A percentile compares a stretch with the other conserved stretches of the same genome.
Conservation (phyloP, 2,888 invertebrate species). For the Pyrochroa serraticornis region DNA sequence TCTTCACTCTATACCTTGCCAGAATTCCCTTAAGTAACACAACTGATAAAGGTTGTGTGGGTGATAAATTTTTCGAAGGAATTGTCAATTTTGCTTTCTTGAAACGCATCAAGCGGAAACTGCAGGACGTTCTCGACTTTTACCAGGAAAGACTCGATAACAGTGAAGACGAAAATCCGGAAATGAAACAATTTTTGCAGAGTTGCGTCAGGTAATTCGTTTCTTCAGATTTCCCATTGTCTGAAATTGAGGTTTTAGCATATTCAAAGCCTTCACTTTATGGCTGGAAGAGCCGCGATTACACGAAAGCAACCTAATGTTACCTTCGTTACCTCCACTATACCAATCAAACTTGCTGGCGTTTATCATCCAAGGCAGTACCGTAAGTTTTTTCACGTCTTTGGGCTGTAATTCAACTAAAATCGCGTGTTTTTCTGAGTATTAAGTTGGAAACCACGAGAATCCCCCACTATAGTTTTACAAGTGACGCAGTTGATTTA, state of each 20-base stretch:
- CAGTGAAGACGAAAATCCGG: conserved; percentile 48
- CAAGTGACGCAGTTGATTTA: neutral
- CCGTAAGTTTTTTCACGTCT: conserved; percentile 51
- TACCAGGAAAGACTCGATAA: conserved; percentile 61
- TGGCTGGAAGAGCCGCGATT: conserved; percentile 83
- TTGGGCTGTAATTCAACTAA: neutral
- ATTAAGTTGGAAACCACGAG: no score
- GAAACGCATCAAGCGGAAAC: conserved; percentile 71
- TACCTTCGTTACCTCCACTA: conserved; percentile 74
- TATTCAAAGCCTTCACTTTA: conserved; percentile 64
- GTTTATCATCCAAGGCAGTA: conserved; percentile 66
- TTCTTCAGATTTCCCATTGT: conserved; percentile 32
- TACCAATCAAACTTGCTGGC: conserved; percentile 71
- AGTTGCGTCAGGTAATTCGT: conserved; percentile 54
- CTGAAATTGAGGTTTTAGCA: conserved; percentile 16
- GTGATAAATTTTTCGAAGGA: conserved; percentile 77
- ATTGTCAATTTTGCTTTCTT: conserved; percentile 69
- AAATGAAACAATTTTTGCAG: conserved; percentile 31
- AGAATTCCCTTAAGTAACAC: conserved; percentile 62
- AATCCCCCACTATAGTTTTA: no score
- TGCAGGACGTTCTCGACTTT: conserved; percentile 68
- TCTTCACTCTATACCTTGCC: conserved; percentile 73
- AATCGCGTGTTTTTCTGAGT: no score
- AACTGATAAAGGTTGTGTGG: conserved; percentile 67
- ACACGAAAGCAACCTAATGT: conserved; percentile 69